Percentiles rank a stretch among this genome's conserved stretches.
Evolutionary conservation across 2,113 vertebrate species (phyloP).

Genomic region (Thalassoma bifasciatum): DNA sequence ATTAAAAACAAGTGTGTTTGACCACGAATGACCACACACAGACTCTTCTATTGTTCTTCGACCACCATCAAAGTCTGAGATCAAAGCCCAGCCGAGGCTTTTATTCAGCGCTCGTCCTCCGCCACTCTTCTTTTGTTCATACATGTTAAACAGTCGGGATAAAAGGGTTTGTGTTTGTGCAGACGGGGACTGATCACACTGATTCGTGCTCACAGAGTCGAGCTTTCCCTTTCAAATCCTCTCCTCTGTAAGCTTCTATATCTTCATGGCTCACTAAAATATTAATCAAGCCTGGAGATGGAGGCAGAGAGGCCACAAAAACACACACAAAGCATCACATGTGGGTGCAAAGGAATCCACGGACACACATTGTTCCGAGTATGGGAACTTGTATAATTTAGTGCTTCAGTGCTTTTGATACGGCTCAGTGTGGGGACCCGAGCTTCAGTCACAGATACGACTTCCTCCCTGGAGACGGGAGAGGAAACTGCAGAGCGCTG

Average conservation of each 20-base stretch:
- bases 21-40: conserved; percentile 11
- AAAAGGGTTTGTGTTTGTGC: conserved; percentile 43
- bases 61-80: conserved; percentile 62
- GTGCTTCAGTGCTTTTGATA: conserved; percentile 51
- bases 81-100: conserved; percentile 62
- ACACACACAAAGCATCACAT: conserved; percentile 24
- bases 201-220: conserved; percentile 26
- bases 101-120: conserved; percentile 30
- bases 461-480: conserved; percentile 31
- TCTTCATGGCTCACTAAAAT: conserved; percentile 65
- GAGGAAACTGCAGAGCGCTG: conserved; percentile 36
- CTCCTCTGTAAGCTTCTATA: conserved; percentile 34
- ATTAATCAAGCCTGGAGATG: conserved; percentile 59
- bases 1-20: conserved; percentile 3
- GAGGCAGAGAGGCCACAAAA: conserved; percentile 34
- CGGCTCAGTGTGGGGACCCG: conserved; percentile 18
- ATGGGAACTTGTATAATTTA: conserved; percentile 48
- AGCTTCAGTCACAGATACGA: conserved; percentile 47
- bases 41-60: conserved; percentile 18
- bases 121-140: conserved; percentile 49
- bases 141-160: conserved; percentile 60
- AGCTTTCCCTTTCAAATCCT: conserved; percentile 22
- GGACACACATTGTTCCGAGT: conserved; percentile 19
- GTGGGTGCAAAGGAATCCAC: conserved; percentile 6
- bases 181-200: conserved; percentile 13